These are phyloP conservation scores for Mobula birostris DNA, from an alignment of 2,113 vertebrate species.

Conservation along the genomic window DNA sequence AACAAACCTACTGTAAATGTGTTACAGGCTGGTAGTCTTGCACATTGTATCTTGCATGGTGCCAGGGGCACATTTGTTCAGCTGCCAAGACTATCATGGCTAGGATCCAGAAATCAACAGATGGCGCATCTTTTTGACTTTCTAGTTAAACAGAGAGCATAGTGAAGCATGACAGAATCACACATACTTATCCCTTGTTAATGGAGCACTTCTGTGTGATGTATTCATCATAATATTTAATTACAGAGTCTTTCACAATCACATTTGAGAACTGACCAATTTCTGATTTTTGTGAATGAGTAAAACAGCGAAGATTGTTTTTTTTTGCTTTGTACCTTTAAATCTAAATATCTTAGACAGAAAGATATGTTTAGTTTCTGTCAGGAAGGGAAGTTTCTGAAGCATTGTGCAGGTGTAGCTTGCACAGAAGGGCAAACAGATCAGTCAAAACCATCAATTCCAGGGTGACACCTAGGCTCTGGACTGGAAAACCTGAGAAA, in stretches of 20 bases:
- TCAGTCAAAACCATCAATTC: background rate
- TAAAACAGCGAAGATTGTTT: background rate
- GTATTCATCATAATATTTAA: background rate
- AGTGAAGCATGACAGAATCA: conserved; percentile 12
- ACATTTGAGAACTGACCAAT: conserved; percentile 1
- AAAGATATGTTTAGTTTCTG: background rate
- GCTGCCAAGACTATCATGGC: conserved; percentile 15
- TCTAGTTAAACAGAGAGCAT: conserved; percentile 24
- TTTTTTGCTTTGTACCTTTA: background rate
- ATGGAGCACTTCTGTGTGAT: conserved; percentile 10
- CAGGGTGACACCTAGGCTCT: background rate
- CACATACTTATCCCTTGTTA: conserved; percentile 12
- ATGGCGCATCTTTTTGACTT: background rate
- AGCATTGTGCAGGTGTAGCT: too few relatives aligned
- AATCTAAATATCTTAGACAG: background rate
- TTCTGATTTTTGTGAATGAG: conserved; percentile 26
- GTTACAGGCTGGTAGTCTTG: background rate
- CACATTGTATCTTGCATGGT: background rate
- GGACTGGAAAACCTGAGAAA: background rate
- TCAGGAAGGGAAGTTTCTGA: background rate
- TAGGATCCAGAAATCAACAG: background rate
- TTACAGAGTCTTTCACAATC: background rate
- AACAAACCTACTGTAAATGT: background rate
- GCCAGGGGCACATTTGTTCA: conserved; percentile 10
- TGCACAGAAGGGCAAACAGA: background rate